These are phyloP conservation scores for Leptoclinus maculatus DNA, from an alignment of 2,797 vertebrate genomes.

Conservation along the genomic window DNA sequence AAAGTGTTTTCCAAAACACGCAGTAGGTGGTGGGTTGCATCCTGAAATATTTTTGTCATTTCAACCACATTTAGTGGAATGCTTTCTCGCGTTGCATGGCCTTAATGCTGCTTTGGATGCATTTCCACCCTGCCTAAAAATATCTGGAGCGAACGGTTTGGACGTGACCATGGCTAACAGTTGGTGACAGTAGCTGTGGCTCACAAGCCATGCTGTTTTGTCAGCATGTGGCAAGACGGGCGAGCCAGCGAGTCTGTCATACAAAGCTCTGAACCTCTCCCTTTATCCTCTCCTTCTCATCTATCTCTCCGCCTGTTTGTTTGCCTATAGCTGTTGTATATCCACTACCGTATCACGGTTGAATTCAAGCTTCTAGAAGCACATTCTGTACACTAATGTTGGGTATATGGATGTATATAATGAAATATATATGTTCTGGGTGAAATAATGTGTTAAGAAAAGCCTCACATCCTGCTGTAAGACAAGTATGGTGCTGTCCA, in stretches of 20 bases:
- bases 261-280: conserved; percentile 51
- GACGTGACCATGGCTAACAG: conserved; percentile 69
- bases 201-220: conserved; percentile 71
- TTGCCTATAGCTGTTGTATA: background rate
- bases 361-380: conserved; percentile 10
- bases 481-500: conserved; percentile 60
- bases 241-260: conserved; percentile 62
- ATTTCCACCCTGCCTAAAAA: conserved; percentile 64
- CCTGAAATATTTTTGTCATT: conserved; percentile 21
- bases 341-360: background rate
- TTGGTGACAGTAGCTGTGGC: conserved; percentile 75
- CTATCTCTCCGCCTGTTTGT: background rate
- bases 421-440: conserved; percentile 11
- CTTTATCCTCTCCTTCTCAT: conserved; percentile 17
- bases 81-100: background rate
- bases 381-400: background rate
- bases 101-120: conserved; percentile 38
- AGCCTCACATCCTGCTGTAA: conserved; percentile 8
- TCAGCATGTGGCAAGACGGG: conserved; percentile 68
- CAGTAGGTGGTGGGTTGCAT: conserved; percentile 8
- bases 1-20: conserved; percentile 37
- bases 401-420: background rate
- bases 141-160: conserved; percentile 63
- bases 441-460: conserved; percentile 29
- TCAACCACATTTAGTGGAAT: conserved; percentile 14